Percentiles rank a stretch among this genome's conserved stretches.
Conservation (phyloP, 2,113 vertebrate genomes). For the Sturnira hondurensis region DNA sequence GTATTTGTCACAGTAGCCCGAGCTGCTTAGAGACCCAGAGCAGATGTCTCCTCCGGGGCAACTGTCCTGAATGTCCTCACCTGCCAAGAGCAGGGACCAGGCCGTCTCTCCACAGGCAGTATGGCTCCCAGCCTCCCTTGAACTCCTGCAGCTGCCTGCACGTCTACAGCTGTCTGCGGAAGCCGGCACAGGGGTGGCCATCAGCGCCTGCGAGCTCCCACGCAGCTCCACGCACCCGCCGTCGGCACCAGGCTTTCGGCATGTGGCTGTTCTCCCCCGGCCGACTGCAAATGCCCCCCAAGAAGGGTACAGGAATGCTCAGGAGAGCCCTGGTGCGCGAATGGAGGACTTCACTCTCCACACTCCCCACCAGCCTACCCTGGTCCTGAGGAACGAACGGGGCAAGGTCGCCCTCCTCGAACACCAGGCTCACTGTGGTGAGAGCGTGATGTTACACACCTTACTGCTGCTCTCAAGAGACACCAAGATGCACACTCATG, state of each 20-base stretch:
- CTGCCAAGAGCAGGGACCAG: accelerated
- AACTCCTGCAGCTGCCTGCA: accelerated
- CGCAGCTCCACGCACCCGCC: accelerated
- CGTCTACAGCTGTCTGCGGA: too few species aligned
- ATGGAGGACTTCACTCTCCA: accelerated
- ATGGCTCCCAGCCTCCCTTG: not conserved
- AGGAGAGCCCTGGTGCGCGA: accelerated
- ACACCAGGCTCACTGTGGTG: not conserved
- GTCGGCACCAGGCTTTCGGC: accelerated
- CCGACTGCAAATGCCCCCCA: accelerated
- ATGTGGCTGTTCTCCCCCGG: not conserved
- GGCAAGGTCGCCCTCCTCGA: not conserved
- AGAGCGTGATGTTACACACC: not conserved
- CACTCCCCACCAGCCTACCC: not conserved
- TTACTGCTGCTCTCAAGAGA: not conserved
- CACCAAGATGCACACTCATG: accelerated
- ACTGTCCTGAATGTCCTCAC: not conserved
- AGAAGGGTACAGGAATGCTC: not conserved
- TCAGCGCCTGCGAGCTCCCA: accelerated
- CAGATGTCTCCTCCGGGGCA: not conserved
- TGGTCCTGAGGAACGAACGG: not conserved
- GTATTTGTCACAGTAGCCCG: not conserved
- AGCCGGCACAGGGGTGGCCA: accelerated
- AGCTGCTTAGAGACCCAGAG: accelerated
- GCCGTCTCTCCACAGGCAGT: not conserved